Evolutionary conservation across 35 echinoderm and acorn worm species (phyloP), one percentile per base, ranked within the genome.

Genomic region (Diadema setosum): DNA sequence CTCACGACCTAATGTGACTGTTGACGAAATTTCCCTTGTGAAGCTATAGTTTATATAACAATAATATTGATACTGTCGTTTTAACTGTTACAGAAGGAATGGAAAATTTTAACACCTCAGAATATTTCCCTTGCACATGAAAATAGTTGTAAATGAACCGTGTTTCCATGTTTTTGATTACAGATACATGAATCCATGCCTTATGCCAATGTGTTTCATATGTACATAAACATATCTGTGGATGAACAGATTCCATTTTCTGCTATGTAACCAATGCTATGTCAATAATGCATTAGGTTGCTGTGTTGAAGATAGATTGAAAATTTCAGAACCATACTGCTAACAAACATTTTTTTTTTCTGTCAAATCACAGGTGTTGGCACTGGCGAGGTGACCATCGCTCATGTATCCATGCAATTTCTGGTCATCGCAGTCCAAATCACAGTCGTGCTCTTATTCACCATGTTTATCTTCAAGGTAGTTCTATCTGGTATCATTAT

Each of bases 371-470:
- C 37, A 99, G 96, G 96, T 85, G 96, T 94, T 6, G 94, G 81
- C 50, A 41, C 96, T 32, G 81, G 86, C n/a, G 96, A 99, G 78
- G 75, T 99, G 27, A 90, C 91, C 57, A 9, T 99, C 26, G 85
- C 89, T 37, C 96, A 99, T 60, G 89, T 99, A 3, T 45, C 80
- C 4, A 91, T 87, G 25, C 92, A 94, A 46, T 89, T 86, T 75
- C 26, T 92, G 5, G 86, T 94, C 70, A 99, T 94, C 48, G 42
- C 90, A 17, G 80, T 99, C 15, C 96, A 99, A 41, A 99, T 89
- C 5, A 45, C 87, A 18, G 58, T 94, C 16, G 93, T 94, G 23
- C 70, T 99, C 17, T 39, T 99, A 43, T 99, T 99, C 74, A 92
- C 94, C 12, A 86, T 94, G 35, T 81, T 46, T 30, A 88, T 99